phyloP scores from a whole-genome alignment of 2,113 vertebrate genomes.

The Parotia lawesii region DNA sequence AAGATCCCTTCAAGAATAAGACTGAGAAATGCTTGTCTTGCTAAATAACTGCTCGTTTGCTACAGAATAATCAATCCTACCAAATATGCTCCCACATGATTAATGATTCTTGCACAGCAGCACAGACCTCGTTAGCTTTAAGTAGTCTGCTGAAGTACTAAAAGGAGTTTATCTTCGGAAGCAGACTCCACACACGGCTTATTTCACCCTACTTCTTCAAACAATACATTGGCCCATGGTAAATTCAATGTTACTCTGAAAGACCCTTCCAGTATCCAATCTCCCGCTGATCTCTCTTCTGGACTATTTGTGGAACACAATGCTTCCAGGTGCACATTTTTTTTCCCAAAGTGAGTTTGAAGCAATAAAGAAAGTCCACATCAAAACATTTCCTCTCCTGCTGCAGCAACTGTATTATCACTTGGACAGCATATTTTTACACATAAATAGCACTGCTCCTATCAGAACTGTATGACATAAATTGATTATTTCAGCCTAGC shows the following conservation, averaged over 20 bases:
- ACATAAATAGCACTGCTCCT: not conserved
- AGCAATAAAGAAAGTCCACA: not conserved
- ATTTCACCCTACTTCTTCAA: not conserved
- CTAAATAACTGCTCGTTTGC: not conserved
- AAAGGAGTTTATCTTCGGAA: not conserved
- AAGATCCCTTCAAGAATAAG: not conserved
- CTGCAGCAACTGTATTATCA: not conserved
- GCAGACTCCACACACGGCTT: not conserved
- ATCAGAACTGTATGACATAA: not conserved
- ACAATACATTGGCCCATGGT: not conserved
- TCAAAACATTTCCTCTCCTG: not conserved
- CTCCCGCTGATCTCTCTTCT: not conserved
- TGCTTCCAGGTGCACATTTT: not conserved
- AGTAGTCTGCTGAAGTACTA: not conserved
- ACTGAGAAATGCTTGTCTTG: not conserved
- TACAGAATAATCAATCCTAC: not conserved
- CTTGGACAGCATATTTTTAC: not conserved
- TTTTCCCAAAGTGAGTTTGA: not conserved
- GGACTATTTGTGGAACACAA: not conserved
- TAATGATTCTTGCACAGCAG: not conserved
- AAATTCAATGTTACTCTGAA: not conserved
- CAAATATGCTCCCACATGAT: not conserved
- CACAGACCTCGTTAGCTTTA: not conserved
- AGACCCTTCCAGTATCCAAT: not conserved
- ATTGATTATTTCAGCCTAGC: not conserved